These are phyloP conservation scores for Chirona hameri DNA, from an alignment of 2,888 invertebrate species.

Conservation along the genomic window DNA sequence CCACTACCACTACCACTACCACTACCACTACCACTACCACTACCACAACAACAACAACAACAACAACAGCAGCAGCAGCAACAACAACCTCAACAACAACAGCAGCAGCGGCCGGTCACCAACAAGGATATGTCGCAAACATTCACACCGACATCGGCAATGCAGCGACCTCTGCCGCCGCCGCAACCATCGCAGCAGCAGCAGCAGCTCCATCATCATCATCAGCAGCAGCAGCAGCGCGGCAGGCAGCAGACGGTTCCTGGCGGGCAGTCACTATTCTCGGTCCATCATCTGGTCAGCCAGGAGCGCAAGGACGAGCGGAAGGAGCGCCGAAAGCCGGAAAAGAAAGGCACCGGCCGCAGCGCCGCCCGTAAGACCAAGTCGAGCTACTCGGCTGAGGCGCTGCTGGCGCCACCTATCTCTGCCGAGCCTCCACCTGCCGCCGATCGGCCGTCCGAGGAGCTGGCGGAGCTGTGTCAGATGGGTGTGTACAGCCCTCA, in stretches of 20 bases:
- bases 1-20: neutral
- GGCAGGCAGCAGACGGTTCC: neutral
- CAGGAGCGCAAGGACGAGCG: neutral
- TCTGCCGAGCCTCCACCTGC: neutral
- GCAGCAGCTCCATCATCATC: neutral
- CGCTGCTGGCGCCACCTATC: neutral
- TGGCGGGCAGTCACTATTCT: neutral
- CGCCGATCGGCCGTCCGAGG: neutral
- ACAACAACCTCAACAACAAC: neutral
- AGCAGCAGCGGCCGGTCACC: neutral
- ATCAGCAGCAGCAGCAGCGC: neutral
- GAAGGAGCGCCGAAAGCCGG: conserved; percentile 4
- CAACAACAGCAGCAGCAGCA: neutral
- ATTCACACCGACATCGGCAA: neutral
- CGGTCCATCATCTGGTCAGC: conserved; percentile 8
- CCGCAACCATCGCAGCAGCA: neutral
- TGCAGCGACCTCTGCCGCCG: neutral
- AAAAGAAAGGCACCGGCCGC: neutral
- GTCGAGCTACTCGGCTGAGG: conserved; percentile 9
- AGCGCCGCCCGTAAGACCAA: neutral
- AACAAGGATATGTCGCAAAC: neutral
- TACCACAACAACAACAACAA: neutral
- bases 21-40: neutral
- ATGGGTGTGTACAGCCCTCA: neutral
- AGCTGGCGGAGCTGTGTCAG: neutral